Evolutionary conservation across 2,888 invertebrate species (phyloP).

Genomic region (Hypselothyrea guttata): DNA sequence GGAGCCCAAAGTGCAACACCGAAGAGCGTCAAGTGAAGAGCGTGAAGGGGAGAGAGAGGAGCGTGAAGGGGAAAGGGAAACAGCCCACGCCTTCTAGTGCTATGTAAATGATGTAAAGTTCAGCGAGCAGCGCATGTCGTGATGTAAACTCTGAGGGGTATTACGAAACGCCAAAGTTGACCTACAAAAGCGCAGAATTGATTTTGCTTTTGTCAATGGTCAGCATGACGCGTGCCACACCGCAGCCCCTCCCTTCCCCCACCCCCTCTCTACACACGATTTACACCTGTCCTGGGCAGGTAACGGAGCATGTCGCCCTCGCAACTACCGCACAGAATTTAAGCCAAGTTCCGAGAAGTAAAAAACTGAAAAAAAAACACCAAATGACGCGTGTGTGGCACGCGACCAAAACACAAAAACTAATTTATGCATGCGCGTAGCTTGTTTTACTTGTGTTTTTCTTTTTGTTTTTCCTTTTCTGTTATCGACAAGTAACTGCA

Average conservation of each 20-base stretch:
- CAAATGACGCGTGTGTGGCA: conserved; percentile 41
- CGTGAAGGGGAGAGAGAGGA: conserved; percentile 6
- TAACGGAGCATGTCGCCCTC: conserved; percentile 36
- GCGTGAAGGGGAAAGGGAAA: background rate
- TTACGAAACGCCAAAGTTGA: conserved; percentile 36
- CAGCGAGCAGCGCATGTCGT: conserved; percentile 4
- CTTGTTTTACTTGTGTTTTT: background rate
- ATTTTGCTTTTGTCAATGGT: conserved; percentile 20
- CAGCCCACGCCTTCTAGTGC: conserved; percentile 43
- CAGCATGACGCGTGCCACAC: conserved; percentile 34
- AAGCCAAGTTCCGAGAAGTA: conserved; percentile 19
- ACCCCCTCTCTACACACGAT: too few species aligned
- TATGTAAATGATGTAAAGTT: conserved; percentile 38
- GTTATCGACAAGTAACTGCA: conserved; percentile 26
- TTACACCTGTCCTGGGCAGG: conserved; percentile 33
- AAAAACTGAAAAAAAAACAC: background rate
- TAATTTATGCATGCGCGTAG: conserved; percentile 26
- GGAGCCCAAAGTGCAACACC: conserved; percentile 2
- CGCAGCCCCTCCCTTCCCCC: background rate
- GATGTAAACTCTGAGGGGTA: conserved; percentile 29
- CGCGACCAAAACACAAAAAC: conserved; percentile 56
- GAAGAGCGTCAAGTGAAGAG: conserved; percentile 10
- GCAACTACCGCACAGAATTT: conserved; percentile 1
- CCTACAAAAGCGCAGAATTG: conserved; percentile 46
- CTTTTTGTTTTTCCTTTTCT: background rate